A percentile compares a stretch with the other conserved stretches of the same genome.
These are phyloP conservation scores for Pangasianodon hypophthalmus DNA, from an alignment of 2,113 vertebrate species.

Conservation along the genomic window DNA sequence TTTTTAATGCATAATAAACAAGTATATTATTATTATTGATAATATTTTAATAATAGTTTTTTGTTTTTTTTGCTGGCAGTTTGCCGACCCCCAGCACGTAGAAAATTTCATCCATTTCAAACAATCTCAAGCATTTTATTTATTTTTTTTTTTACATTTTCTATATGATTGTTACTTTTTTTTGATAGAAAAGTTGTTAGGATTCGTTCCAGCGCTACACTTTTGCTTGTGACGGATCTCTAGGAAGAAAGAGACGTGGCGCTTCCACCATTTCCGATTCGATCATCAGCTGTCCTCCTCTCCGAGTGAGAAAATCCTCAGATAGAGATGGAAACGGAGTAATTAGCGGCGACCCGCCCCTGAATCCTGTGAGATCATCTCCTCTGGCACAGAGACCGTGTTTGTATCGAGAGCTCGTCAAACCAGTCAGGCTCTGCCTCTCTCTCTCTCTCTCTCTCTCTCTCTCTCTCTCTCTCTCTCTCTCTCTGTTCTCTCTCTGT, in stretches of 20 bases:
- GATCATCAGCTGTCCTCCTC: neutral
- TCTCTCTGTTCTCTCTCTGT: neutral
- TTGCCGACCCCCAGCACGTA: too few relatives aligned
- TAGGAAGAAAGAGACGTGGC: neutral
- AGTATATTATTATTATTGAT: too few relatives aligned
- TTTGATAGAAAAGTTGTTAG: neutral
- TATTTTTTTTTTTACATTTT: neutral
- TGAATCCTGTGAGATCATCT: constrained; percentile 64
- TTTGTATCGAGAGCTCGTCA: constrained; percentile 63
- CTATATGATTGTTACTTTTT: neutral
- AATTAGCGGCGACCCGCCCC: constrained; percentile 56
- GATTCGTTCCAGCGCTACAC: neutral
- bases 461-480: neutral
- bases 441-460: neutral
- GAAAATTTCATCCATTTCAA: neutral
- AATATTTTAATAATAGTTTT: too few relatives aligned
- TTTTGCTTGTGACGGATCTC: neutral
- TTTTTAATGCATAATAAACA: too few relatives aligned
- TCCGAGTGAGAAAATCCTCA: neutral
- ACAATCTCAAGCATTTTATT: too few relatives aligned
- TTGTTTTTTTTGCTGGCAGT: neutral
- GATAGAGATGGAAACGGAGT: constrained; percentile 50
- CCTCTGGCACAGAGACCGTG: constrained; percentile 51
- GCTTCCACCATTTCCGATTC: neutral
- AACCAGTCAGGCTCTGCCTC: constrained; percentile 57